Conservation (phyloP, 2,113 vertebrate genomes). For the Rhabdomys dilectus region DNA sequence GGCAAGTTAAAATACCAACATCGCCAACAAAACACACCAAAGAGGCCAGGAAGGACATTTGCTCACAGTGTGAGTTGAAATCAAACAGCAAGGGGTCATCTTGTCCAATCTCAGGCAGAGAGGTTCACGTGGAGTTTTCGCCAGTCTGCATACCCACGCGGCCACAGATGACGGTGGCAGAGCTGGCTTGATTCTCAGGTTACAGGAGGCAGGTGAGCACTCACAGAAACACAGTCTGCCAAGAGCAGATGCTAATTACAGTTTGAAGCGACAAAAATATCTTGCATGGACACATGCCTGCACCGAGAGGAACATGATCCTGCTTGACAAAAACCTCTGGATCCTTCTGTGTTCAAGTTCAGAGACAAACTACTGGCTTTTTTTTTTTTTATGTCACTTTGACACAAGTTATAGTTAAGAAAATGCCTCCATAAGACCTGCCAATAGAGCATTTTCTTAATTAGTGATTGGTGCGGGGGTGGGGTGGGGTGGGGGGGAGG, state of each 20-base stretch:
- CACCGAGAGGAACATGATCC: background rate
- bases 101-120: background rate
- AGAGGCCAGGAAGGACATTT: background rate
- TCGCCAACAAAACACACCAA: background rate
- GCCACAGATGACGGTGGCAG: background rate
- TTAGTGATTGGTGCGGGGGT: background rate
- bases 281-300: background rate
- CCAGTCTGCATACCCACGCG: too few species aligned
- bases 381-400: background rate
- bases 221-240: background rate
- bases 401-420: background rate
- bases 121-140: background rate
- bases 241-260: background rate
- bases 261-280: background rate
- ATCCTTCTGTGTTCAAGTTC: background rate
- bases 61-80: background rate
- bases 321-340: background rate
- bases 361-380: background rate
- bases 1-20: background rate
- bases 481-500: too few species aligned
- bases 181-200: background rate
- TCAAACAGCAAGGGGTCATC: background rate
- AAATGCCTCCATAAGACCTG: background rate
- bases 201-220: background rate
- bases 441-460: background rate